These are phyloP conservation scores for Oncorhynchus gorbuscha DNA, from an alignment of 2,113 vertebrate genomes.

Conservation along the genomic window DNA sequence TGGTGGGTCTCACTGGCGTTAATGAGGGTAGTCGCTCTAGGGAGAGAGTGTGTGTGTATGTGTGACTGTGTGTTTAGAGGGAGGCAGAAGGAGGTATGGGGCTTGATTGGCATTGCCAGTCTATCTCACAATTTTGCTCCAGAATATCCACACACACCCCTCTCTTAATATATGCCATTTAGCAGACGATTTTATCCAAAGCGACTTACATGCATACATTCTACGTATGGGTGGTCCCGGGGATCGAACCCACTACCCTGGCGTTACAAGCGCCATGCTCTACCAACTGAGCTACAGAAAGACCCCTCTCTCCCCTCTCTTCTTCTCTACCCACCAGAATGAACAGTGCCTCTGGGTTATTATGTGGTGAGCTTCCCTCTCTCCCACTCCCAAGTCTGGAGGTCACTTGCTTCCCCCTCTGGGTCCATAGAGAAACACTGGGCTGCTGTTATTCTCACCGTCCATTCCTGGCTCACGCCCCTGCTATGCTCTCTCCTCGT, in stretches of 20 bases:
- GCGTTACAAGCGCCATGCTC: too few relatives aligned
- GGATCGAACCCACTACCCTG: too few relatives aligned
- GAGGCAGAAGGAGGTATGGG: conserved; percentile 17
- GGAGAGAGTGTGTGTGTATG: conserved; percentile 25
- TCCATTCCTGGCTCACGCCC: neutral
- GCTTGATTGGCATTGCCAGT: conserved; percentile 45
- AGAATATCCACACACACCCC: neutral
- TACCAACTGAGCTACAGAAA: too few relatives aligned
- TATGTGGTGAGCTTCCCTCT: neutral
- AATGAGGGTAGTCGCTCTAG: conserved; percentile 68
- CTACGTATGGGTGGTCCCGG: too few relatives aligned
- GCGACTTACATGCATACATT: too few relatives aligned
- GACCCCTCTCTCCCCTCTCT: too few relatives aligned
- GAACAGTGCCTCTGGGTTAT: neutral
- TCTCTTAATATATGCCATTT: too few relatives aligned
- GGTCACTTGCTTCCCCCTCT: neutral
- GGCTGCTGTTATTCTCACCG: neutral
- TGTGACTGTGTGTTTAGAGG: conserved; percentile 6
- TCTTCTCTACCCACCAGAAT: neutral
- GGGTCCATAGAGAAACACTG: neutral
- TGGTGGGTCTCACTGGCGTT: conserved; percentile 64
- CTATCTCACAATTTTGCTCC: neutral
- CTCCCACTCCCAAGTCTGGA: conserved; percentile 1
- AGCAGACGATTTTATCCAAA: too few relatives aligned
- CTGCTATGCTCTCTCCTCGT: neutral